These are phyloP conservation scores for Itoplectis maculator DNA, from an alignment of 2,888 invertebrate species.

Conservation along the genomic window DNA sequence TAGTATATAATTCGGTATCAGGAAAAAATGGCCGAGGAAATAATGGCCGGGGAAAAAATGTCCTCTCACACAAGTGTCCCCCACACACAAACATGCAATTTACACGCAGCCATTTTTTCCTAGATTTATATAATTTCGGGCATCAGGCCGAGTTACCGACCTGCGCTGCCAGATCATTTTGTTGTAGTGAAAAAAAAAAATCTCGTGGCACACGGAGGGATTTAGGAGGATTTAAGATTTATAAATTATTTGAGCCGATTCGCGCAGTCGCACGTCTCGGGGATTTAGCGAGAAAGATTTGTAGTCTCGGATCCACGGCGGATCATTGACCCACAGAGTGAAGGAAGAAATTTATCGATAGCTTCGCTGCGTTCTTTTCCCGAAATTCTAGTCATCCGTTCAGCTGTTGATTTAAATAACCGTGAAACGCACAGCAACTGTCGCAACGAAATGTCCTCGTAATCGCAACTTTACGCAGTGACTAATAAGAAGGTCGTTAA, in stretches of 20 bases:
- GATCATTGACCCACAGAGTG: conserved; percentile 24
- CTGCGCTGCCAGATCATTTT: too few relatives aligned
- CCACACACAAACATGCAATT: too few relatives aligned
- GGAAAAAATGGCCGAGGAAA: too few relatives aligned
- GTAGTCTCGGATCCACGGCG: not conserved
- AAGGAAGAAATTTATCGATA: not conserved
- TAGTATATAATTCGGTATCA: too few relatives aligned
- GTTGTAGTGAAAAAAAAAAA: too few relatives aligned
- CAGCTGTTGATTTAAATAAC: too few relatives aligned
- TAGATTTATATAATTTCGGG: too few relatives aligned
- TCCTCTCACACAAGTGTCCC: too few relatives aligned
- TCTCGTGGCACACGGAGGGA: not conserved
- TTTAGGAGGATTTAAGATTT: conserved; percentile 22
- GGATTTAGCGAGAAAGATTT: conserved; percentile 9
- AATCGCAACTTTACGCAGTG: not conserved
- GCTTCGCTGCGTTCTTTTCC: not conserved
- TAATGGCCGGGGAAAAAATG: too few relatives aligned
- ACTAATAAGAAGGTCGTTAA: not conserved
- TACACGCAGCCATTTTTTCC: too few relatives aligned
- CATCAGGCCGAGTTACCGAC: too few relatives aligned
- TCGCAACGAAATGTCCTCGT: not conserved
- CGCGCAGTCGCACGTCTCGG: conserved; percentile 9
- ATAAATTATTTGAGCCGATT: conserved; percentile 23
- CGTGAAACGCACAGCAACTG: not conserved
- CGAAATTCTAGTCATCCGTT: not conserved